Base-by-base conservation (phyloP, 2,113 vertebrate genomes). In the Myiopsitta monachus region DNA sequence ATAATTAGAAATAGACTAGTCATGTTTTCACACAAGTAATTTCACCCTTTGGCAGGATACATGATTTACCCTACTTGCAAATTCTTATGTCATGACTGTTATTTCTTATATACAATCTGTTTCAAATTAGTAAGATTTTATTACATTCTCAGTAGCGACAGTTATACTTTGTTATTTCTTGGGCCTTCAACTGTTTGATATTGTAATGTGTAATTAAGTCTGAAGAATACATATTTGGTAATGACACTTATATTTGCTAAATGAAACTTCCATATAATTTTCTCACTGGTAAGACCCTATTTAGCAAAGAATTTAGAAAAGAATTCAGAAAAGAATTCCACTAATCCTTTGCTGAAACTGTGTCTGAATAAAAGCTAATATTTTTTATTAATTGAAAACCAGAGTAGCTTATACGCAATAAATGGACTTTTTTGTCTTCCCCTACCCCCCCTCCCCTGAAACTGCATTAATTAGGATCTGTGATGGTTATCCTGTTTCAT, bases 91-190 rank as follows among this genome's bases (percentile, higher is more conserved):
- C 14, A 54, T 77, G 57, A 68, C 51, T 78, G 44, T 79, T 88
- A 84, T 83, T 87, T 69, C 14, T 82, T 46, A 69, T 67, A 46
- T 43, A 33, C 36, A 88, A 81, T 57, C 46, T 43, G 52, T 14
- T 95, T 87, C 38, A 96, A 89, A 92, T 97, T 67, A 79, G 87
- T 74, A 81, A 92, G 27, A 57, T 70, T 79, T 51, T 83, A 36
- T 26, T 77, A 46, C 26, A 57, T 24, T 63, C 87, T 95, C 76
- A 27, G n/a, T 44, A 92, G 31, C 54, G 81, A 43, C 39, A 85
- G 67, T 85, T 94, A 61, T 33, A 38, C 13, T 88, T 86, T 72
- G 77, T 83, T 95, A 86, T 90, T 43, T 83, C 72, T 92, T 74
- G 61, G 36, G 38, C 27, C 51, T 92, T 93, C 6, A 4, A 36